Conservation (phyloP, 2,888 invertebrate species). For the Smittia sp. region DNA sequence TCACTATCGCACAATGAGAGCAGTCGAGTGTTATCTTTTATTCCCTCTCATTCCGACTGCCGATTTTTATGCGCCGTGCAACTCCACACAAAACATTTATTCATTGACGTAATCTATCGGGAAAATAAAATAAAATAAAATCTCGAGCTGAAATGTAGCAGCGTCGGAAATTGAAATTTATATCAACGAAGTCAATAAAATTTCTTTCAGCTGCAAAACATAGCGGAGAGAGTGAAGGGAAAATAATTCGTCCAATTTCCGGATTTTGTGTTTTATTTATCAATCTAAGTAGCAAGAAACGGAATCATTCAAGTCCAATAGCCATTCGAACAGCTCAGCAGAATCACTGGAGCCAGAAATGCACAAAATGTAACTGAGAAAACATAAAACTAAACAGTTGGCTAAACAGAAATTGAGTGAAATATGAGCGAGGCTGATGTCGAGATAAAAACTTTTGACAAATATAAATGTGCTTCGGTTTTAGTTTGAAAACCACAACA, state of each 20-base stretch:
- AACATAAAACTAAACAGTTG: too few species aligned
- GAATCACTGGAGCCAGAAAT: not conserved
- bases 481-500: not conserved
- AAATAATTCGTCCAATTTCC: slow-evolving; percentile 3
- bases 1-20: not conserved
- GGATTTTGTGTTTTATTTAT: not conserved
- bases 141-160: not conserved
- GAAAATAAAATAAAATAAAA: not conserved
- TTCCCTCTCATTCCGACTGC: not conserved
- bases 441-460: not conserved
- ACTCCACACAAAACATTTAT: not conserved
- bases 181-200: slow-evolving; percentile 1
- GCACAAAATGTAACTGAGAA: not conserved
- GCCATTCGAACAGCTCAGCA: not conserved
- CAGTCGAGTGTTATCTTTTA: slow-evolving; percentile 12
- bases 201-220: not conserved
- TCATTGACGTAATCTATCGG: slow-evolving; percentile 23
- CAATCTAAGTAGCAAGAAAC: slow-evolving; percentile 7
- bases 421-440: not conserved
- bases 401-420: not conserved
- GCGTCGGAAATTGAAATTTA: slow-evolving; percentile 17
- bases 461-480: not conserved
- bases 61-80: not conserved
- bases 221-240: not conserved
- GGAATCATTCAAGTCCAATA: not conserved